Conservation (phyloP, 1,140 invertebrate species). For the Drosophila prosaltans region DNA sequence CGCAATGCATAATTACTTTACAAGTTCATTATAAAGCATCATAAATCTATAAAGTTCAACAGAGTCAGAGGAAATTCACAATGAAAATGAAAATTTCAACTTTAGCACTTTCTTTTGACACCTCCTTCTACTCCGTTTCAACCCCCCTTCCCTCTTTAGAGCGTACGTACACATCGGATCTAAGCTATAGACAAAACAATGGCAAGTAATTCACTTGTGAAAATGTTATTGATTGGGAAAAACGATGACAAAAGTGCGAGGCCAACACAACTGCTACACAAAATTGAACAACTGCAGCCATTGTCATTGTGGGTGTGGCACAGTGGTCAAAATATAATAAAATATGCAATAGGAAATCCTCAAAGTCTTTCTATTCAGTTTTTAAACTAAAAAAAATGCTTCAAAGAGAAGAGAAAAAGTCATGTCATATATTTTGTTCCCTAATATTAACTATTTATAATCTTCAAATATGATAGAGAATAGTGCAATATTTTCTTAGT, state of each 20-base stretch:
- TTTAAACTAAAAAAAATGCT: too few species aligned
- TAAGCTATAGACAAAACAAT: slow-evolving; percentile 63
- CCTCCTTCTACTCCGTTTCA: neutral
- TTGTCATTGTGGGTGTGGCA: neutral
- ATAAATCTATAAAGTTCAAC: slow-evolving; percentile 73
- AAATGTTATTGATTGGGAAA: slow-evolving; percentile 81
- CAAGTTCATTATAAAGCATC: slow-evolving; percentile 83
- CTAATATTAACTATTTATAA: too few species aligned
- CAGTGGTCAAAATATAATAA: slow-evolving; percentile 4
- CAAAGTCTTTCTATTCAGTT: too few species aligned
- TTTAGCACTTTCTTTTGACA: slow-evolving; percentile 60
- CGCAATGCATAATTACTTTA: slow-evolving; percentile 83
- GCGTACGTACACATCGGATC: slow-evolving; percentile 11
- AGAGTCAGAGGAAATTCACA: slow-evolving; percentile 34
- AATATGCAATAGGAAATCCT: too few species aligned
- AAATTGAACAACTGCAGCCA: slow-evolving; percentile 42
- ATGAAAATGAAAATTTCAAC: slow-evolving; percentile 66
- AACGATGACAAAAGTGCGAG: slow-evolving; percentile 54
- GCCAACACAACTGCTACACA: slow-evolving; percentile 47
- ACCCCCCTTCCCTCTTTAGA: slow-evolving; percentile 7
- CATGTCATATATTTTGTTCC: too few species aligned
- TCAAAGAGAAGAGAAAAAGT: too few species aligned
- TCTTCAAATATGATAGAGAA: too few species aligned
- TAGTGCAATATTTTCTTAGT: neutral
- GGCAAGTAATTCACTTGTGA: slow-evolving; percentile 79